These are phyloP conservation scores for Cyrtorhinus lividipennis DNA, from an alignment of 1,140 invertebrate genomes.

Conservation along the genomic window DNA sequence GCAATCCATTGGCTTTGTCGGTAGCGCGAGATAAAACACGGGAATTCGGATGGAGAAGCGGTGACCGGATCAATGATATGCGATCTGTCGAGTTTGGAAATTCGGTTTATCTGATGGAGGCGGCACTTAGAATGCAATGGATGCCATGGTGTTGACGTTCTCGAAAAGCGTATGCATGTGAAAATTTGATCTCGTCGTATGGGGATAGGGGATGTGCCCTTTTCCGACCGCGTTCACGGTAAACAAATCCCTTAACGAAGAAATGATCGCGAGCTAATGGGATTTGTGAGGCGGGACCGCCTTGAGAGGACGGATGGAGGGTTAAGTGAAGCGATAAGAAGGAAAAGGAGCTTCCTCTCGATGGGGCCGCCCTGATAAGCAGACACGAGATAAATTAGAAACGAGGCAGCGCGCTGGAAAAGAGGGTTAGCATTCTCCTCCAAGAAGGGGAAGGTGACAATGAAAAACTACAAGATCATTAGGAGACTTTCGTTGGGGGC, in stretches of 20 bases:
- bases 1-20: too few relatives aligned
- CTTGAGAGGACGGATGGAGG: background rate
- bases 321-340: conserved; percentile 5
- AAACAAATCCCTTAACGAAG: conserved; percentile 3
- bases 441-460: conserved; percentile 5
- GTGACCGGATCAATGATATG: too few relatives aligned
- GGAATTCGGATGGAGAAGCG: too few relatives aligned
- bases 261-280: background rate
- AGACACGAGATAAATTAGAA: conserved; percentile 5
- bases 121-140: too few relatives aligned
- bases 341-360: background rate
- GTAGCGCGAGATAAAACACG: too few relatives aligned
- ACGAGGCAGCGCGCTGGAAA: background rate
- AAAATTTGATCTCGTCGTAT: too few relatives aligned
- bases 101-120: too few relatives aligned
- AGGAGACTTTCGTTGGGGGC: background rate
- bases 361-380: background rate
- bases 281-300: background rate
- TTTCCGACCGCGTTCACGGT: background rate
- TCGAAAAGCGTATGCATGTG: too few relatives aligned
- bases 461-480: conserved; percentile 5
- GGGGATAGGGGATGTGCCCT: too few relatives aligned
- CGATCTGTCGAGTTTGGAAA: too few relatives aligned
- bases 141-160: too few relatives aligned
- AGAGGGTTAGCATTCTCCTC: background rate